Percentiles rank a stretch among this genome's conserved stretches.
Conservation (phyloP, 2,888 invertebrate genomes). For the Mesorhabditis sp. region DNA sequence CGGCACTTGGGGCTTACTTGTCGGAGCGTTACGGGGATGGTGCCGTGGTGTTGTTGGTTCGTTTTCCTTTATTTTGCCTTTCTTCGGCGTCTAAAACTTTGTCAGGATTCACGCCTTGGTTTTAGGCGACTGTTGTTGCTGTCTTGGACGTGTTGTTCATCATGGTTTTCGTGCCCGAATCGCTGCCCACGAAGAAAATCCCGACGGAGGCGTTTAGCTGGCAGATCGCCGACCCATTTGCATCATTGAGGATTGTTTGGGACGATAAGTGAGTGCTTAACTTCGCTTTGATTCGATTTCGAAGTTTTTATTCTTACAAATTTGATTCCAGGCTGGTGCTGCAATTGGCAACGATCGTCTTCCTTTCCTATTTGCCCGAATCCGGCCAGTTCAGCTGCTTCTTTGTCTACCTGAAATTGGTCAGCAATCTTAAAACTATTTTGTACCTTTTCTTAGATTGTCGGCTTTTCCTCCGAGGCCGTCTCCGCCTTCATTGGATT, state of each 20-base stretch:
- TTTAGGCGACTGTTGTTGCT: slow-evolving; percentile 84
- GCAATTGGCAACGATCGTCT: slow-evolving; percentile 92
- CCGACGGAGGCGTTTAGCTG: slow-evolving; percentile 69
- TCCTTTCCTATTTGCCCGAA: slow-evolving; percentile 94
- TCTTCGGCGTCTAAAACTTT: neutral
- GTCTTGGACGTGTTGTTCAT: slow-evolving; percentile 96
- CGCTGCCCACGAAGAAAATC: slow-evolving; percentile 82
- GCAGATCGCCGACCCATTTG: slow-evolving; percentile 94
- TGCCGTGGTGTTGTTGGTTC: slow-evolving; percentile 70
- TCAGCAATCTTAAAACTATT: slow-evolving; percentile 54
- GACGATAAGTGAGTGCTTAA: slow-evolving; percentile 30
- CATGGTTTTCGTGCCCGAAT: slow-evolving; percentile 94
- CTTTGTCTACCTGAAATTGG: slow-evolving; percentile 94
- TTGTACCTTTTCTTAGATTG: slow-evolving; percentile 65
- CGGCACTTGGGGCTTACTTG: slow-evolving; percentile 79
- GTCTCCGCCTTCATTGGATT: slow-evolving; percentile 96
- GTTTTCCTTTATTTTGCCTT: neutral
- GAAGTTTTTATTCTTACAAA: neutral
- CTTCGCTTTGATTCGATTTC: neutral
- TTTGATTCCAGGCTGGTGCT: slow-evolving; percentile 74
- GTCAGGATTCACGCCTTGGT: neutral
- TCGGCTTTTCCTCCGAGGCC: slow-evolving; percentile 89
- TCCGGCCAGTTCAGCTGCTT: slow-evolving; percentile 97
- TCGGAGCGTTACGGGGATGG: slow-evolving; percentile 75
- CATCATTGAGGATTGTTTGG: slow-evolving; percentile 47